phyloP scores from a whole-genome alignment of 2,113 vertebrate genomes.

The Australoheros scitulus region DNA sequence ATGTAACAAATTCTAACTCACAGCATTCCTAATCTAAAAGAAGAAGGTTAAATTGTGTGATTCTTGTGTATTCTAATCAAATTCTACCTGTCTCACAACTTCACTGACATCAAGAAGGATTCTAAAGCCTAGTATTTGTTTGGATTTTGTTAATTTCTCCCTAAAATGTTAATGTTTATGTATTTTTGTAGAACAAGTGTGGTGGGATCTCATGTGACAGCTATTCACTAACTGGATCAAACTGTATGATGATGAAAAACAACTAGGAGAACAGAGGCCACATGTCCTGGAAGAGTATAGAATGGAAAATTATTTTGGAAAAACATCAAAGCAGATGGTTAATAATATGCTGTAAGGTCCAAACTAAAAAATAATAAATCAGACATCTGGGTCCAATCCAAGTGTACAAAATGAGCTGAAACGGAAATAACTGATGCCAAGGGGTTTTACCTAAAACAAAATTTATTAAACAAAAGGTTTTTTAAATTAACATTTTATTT shows the following conservation, averaged over 20 bases:
- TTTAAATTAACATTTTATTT: background rate
- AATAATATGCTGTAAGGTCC: background rate
- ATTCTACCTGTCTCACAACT: background rate
- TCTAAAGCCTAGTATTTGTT: background rate
- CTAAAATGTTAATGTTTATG: background rate
- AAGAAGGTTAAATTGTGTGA: background rate
- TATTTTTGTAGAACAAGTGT: background rate
- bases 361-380: background rate
- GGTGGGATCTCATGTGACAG: background rate
- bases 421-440: background rate
- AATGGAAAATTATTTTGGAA: background rate
- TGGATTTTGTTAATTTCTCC: background rate
- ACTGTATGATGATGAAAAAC: background rate
- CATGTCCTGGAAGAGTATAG: background rate
- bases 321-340: background rate
- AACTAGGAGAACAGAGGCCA: background rate
- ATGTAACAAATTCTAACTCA: background rate
- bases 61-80: background rate
- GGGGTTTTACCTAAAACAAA: background rate
- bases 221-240: background rate
- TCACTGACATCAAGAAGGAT: background rate
- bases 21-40: background rate
- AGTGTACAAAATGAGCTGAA: background rate
- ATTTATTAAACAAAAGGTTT: background rate
- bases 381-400: background rate